Evolutionary conservation across 2,113 vertebrate genomes (phyloP).

Genomic region (Cheirogaleus medius): DNA sequence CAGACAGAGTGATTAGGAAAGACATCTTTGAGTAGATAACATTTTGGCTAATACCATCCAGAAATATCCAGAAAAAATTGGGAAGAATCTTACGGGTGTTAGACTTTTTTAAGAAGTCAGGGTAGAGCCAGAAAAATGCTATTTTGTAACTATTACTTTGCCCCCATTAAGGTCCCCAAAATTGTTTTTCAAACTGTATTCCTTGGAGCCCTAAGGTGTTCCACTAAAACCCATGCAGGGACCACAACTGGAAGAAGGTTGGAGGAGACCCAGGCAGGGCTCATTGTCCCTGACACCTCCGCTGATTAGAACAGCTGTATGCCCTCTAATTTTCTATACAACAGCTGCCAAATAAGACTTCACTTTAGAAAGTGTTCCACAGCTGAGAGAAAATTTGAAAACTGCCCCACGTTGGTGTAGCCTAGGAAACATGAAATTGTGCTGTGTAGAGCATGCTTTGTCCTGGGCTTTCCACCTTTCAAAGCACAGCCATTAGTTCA

Average conservation of each 20-base stretch:
- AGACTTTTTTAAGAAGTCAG: background rate
- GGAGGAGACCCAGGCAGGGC: background rate
- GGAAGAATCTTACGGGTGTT: background rate
- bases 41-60: background rate
- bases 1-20: background rate
- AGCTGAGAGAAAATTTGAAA: background rate
- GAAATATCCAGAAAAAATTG: background rate
- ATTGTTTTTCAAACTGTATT: background rate
- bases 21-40: background rate
- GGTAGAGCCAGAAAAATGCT: background rate
- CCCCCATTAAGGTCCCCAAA: background rate
- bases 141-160: background rate
- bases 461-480: background rate
- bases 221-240: background rate
- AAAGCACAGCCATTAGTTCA: background rate
- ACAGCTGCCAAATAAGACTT: background rate
- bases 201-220: background rate
- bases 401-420: background rate
- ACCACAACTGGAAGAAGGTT: background rate
- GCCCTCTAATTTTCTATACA: background rate
- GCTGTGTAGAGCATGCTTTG: background rate
- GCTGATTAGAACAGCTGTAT: background rate
- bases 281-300: background rate
- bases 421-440: background rate
- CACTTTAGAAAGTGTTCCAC: background rate